phyloP scores from a whole-genome alignment of 2,888 invertebrate species.

The Phortica magna region DNA sequence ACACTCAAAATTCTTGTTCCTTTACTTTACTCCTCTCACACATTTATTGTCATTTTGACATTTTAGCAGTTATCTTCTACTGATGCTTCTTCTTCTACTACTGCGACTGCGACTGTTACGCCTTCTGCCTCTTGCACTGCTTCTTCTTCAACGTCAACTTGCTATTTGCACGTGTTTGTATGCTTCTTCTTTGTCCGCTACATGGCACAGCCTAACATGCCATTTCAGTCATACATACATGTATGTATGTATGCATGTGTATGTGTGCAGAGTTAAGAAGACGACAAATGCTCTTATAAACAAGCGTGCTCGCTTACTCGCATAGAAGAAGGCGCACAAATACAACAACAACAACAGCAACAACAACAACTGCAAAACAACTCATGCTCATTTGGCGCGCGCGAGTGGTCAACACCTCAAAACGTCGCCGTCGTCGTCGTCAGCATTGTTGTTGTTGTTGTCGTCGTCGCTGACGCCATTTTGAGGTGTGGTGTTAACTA shows the following conservation, averaged over 20 bases:
- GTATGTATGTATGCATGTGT: conserved; percentile 53
- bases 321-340: conserved; percentile 26
- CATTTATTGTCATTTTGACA: no score
- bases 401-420: conserved; percentile 43
- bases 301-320: conserved; percentile 12
- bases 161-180: neutral
- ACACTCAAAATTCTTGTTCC: neutral
- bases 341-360: conserved; percentile 26
- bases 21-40: neutral
- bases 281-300: neutral
- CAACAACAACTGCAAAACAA: conserved; percentile 16
- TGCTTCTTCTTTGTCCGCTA: neutral
- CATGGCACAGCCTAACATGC: no score
- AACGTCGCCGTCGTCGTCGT: neutral
- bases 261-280: neutral
- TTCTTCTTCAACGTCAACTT: neutral
- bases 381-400: conserved; percentile 39
- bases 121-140: neutral
- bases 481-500: conserved; percentile 68
- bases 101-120: no score
- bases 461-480: conserved; percentile 60
- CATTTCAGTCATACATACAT: conserved; percentile 34
- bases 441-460: conserved; percentile 35
- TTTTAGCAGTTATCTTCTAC: no score
- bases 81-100: no score